Base-by-base conservation (phyloP, 1,140 invertebrate species). In the Leptonema lineaticorne region DNA sequence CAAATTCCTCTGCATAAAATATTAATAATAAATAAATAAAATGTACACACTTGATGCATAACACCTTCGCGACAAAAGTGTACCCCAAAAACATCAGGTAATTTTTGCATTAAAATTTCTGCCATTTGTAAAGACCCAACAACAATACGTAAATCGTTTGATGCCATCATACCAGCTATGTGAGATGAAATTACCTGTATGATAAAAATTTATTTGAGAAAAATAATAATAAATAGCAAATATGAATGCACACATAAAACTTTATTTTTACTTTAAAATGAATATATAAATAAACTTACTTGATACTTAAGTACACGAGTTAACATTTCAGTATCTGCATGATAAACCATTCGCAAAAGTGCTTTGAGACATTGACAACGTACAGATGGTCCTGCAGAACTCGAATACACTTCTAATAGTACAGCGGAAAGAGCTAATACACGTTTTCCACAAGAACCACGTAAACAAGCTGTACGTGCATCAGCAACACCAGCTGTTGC, bases 121-220 rank as follows among this genome's bases (percentile, higher is more conserved):
- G 94, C 93, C 88, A 99, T 93, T 82, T 99, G 96, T 41, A 98
- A 81, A n/a, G 95, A 95, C 62, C 94, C 94, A 53, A 98, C 96
- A 22, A 98, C 95, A 74, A 98, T 97, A 75, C 95, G 89, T 48
- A 97, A 83, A 84, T 98, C 96, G 75, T 90, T 92, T 0, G 96
- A 97, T 0, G 95, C 95, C 86, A 99, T 88, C 96, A 98, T 98
- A 41, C 95, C 94, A 30, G 96, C 96, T 75, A 98, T 95, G 78
- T 98, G 95, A 74, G 95, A 97, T 20, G 95, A 96, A 18, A 98
- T 94, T 67, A 95, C 86, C 80, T 82, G 16, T 29, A 58, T 24
- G 6, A n/a, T n/a, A n/a, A n/a, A n/a, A n/a, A n/a, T n/a, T n/a
- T n/a, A n/a, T 8, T 9, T 27, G 7, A 26, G 7, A 24, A 57